These are phyloP conservation scores for Narcine bancroftii DNA, from an alignment of 2,113 vertebrate genomes.

Conservation along the genomic window DNA sequence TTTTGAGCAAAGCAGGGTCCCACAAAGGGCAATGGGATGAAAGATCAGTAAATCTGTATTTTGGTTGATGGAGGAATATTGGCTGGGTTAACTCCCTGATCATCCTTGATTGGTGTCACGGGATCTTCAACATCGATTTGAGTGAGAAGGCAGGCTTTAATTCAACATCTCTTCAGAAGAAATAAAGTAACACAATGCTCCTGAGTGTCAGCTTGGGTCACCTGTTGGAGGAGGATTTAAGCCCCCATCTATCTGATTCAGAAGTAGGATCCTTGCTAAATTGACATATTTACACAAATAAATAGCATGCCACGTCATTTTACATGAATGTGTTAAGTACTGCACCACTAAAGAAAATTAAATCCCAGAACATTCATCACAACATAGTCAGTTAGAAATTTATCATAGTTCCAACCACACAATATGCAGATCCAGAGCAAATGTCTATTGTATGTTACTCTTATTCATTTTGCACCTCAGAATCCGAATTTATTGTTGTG, in stretches of 20 bases:
- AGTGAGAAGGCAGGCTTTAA: background rate
- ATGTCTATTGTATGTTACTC: too few relatives aligned
- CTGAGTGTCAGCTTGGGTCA: background rate
- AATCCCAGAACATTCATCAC: background rate
- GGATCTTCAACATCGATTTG: background rate
- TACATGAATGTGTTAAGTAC: background rate
- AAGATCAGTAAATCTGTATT: constrained; percentile 18
- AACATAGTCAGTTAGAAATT: background rate
- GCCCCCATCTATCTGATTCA: background rate
- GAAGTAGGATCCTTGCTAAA: background rate
- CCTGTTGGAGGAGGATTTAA: background rate
- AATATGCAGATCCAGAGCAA: too few relatives aligned
- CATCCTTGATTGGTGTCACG: background rate
- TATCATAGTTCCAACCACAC: background rate
- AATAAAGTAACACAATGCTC: background rate
- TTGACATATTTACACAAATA: background rate
- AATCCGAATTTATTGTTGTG: too few relatives aligned
- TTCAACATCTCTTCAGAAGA: background rate
- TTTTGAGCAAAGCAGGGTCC: background rate
- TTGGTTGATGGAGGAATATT: constrained; percentile 3
- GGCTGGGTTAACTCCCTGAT: background rate
- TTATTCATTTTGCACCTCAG: too few relatives aligned
- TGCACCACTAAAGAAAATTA: background rate
- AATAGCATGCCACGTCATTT: background rate
- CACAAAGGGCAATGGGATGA: constrained; percentile 18